These are phyloP conservation scores for Holcopasites calliopsidis DNA, from an alignment of 1,140 invertebrate species.

Conservation along the genomic window DNA sequence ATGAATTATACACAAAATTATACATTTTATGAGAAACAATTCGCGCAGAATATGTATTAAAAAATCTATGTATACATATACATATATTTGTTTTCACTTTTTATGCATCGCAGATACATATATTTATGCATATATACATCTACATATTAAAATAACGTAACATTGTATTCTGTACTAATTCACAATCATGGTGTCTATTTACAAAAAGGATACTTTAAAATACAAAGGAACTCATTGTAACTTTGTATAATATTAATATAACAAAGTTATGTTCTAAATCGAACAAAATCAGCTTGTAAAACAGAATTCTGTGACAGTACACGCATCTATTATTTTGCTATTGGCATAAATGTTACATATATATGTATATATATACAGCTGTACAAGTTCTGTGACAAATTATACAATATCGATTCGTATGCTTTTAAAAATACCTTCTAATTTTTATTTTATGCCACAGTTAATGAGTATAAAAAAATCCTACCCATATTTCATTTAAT, in stretches of 20 bases:
- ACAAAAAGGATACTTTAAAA: constrained; percentile 22
- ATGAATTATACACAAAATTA: constrained; percentile 28
- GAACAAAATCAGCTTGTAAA: constrained; percentile 5
- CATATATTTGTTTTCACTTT: constrained; percentile 6
- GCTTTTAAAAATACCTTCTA: constrained; percentile 37
- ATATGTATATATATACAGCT: constrained; percentile 36
- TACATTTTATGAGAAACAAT: constrained; percentile 15
- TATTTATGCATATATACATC: neutral
- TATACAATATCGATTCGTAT: neutral
- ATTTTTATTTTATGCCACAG: constrained; percentile 41
- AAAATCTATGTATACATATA: constrained; percentile 2
- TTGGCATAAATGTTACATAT: constrained; percentile 25
- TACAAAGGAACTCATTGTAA: constrained; percentile 5
- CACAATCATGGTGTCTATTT: constrained; percentile 14
- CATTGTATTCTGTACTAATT: constrained; percentile 23
- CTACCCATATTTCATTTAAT: constrained; percentile 28
- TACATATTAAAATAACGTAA: constrained; percentile 15
- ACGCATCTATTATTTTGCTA: constrained; percentile 1
- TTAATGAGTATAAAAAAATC: constrained; percentile 43
- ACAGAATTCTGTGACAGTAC: neutral
- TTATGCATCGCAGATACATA: constrained; percentile 8
- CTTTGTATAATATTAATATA: constrained; percentile 27
- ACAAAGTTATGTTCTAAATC: constrained; percentile 15
- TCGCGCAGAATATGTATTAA: constrained; percentile 8
- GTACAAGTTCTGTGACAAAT: constrained; percentile 22